These are phyloP conservation scores for Noturus placidus DNA, from an alignment of 2,113 vertebrate genomes.

Conservation along the genomic window DNA sequence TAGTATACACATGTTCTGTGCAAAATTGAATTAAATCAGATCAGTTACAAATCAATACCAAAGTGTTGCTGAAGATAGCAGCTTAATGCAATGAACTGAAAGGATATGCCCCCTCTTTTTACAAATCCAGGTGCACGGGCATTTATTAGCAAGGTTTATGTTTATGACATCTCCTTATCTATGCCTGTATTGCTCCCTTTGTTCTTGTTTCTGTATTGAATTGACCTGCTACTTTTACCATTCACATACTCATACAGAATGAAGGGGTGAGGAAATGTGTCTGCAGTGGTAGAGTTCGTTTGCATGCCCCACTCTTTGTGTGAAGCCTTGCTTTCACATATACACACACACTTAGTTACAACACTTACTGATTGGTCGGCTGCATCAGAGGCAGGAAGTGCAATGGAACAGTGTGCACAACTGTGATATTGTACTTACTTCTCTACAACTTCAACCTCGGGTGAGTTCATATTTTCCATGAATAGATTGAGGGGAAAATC, in stretches of 20 bases:
- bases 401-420: neutral
- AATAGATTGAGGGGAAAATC: neutral
- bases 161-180: constrained; percentile 15
- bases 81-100: constrained; percentile 6
- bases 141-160: neutral
- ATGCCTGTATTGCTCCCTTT: neutral
- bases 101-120: neutral
- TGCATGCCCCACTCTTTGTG: constrained; percentile 33
- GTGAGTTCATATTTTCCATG: constrained; percentile 32
- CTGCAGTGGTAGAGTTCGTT: constrained; percentile 28
- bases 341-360: neutral
- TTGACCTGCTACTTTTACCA: neutral
- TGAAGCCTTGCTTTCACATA: neutral
- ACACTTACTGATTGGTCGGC: constrained; percentile 32
- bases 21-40: neutral
- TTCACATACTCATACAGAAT: constrained; percentile 25
- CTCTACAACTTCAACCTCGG: constrained; percentile 12
- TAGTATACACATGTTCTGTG: neutral
- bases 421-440: constrained; percentile 14
- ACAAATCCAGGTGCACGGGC: neutral
- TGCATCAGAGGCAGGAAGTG: constrained; percentile 43
- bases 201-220: constrained; percentile 37
- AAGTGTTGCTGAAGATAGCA: constrained; percentile 17
- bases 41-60: constrained; percentile 25
- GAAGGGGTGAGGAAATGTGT: constrained; percentile 29